Percentiles rank a stretch among this genome's conserved stretches.
These are phyloP conservation scores for Oostethus manadensis DNA, from an alignment of 2,113 vertebrate genomes.

Conservation along the genomic window DNA sequence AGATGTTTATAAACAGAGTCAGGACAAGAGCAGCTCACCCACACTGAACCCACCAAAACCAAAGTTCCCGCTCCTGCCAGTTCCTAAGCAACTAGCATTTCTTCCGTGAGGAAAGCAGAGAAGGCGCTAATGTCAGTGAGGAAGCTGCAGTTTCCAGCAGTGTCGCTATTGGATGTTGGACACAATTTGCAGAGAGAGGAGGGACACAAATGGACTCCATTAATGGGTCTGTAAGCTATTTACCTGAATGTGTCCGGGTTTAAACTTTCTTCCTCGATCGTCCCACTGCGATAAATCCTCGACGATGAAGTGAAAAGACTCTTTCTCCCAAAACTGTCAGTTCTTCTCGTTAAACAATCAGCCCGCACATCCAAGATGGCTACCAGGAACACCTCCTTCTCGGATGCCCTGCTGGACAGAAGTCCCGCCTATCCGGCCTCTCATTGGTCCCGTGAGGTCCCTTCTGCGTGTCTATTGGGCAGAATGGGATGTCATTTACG, in stretches of 20 bases:
- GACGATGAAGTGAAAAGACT: not conserved
- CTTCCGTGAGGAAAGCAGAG: not conserved
- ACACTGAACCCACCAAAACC: not conserved
- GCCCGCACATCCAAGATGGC: slow-evolving; percentile 4
- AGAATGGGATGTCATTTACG: not conserved
- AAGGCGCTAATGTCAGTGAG: not conserved
- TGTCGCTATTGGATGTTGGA: not conserved
- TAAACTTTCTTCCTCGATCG: not conserved
- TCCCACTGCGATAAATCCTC: not conserved
- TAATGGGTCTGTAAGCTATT: not conserved
- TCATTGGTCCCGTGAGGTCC: not conserved
- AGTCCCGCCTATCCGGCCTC: not conserved
- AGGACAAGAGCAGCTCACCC: not conserved
- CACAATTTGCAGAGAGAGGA: not conserved
- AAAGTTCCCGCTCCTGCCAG: not conserved
- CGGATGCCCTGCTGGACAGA: not conserved
- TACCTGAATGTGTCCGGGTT: not conserved
- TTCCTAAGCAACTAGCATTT: not conserved
- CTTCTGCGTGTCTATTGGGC: not conserved
- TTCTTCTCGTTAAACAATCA: not conserved
- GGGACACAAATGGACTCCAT: not conserved
- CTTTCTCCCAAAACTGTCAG: not conserved
- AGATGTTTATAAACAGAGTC: not conserved
- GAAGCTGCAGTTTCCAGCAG: not conserved
- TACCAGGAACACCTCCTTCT: not conserved